Evolutionary conservation across 2,113 vertebrate species (phyloP).

Genomic region (Plecturocebus donacophilus): DNA sequence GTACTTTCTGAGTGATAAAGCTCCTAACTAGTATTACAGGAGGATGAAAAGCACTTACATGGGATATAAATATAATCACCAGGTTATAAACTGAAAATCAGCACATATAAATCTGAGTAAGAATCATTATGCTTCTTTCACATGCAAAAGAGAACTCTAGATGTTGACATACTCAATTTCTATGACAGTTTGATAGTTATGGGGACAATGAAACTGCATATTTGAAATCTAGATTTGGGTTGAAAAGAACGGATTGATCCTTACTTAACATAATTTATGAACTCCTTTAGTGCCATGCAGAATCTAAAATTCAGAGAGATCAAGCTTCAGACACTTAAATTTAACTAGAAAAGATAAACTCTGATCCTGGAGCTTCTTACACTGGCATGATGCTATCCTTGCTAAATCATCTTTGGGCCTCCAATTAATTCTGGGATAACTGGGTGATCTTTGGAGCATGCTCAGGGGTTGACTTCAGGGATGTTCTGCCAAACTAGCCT

Average conservation of each 20-base stretch:
- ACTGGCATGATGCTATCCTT: not conserved
- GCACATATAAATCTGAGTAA: not conserved
- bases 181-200: not conserved
- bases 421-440: not conserved
- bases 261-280: constrained; percentile 3
- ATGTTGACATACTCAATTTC: not conserved
- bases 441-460: not conserved
- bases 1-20: not conserved
- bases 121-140: not conserved
- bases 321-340: not conserved
- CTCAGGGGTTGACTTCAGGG: not conserved
- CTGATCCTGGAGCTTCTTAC: not conserved
- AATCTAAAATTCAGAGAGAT: not conserved
- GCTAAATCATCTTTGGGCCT: not conserved
- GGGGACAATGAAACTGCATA: not conserved
- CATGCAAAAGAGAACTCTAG: not conserved
- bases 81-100: constrained; percentile 9
- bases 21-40: not conserved
- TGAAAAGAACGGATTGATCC: not conserved
- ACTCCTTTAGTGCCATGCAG: not conserved
- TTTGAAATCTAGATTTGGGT: constrained; percentile 1
- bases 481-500: not conserved
- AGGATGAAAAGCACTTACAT: not conserved
- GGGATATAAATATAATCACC: not conserved
- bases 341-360: not conserved